phyloP scores from a whole-genome alignment of 2,113 vertebrate species.

The Lycocorax pyrrhopterus region DNA sequence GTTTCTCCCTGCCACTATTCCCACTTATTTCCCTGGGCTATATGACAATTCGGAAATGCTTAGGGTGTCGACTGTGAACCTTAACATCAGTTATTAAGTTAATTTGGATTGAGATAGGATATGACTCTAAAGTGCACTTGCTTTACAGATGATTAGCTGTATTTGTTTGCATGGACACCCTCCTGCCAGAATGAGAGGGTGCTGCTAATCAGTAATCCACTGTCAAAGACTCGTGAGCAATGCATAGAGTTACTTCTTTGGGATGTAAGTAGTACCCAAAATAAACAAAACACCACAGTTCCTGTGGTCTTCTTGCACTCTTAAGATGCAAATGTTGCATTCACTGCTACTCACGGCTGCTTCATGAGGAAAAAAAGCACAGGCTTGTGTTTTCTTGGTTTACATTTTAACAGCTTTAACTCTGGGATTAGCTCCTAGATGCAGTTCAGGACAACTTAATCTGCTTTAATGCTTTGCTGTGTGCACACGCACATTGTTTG shows the following conservation, averaged over 20 bases:
- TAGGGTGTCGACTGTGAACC: not conserved
- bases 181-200: not conserved
- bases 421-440: not conserved
- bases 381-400: not conserved
- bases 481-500: not conserved
- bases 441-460: not conserved
- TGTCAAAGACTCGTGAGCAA: not conserved
- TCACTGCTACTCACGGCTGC: not conserved
- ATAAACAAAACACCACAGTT: not conserved
- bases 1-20: not conserved
- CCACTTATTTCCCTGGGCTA: not conserved
- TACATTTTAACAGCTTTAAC: not conserved
- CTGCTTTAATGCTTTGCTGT: not conserved
- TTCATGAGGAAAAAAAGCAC: not conserved
- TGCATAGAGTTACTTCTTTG: not conserved
- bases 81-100: not conserved
- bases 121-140: not conserved
- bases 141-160: not conserved
- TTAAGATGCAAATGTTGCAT: constrained; percentile 31
- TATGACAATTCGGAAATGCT: not conserved
- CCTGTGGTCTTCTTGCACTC: not conserved
- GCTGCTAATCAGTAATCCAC: constrained; percentile 6
- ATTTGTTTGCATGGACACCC: not conserved
- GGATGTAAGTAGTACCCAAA: not conserved
- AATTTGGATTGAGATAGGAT: not conserved